These are phyloP conservation scores for Laodelphax striatellus DNA, from an alignment of 1,140 invertebrate species.

Conservation along the genomic window DNA sequence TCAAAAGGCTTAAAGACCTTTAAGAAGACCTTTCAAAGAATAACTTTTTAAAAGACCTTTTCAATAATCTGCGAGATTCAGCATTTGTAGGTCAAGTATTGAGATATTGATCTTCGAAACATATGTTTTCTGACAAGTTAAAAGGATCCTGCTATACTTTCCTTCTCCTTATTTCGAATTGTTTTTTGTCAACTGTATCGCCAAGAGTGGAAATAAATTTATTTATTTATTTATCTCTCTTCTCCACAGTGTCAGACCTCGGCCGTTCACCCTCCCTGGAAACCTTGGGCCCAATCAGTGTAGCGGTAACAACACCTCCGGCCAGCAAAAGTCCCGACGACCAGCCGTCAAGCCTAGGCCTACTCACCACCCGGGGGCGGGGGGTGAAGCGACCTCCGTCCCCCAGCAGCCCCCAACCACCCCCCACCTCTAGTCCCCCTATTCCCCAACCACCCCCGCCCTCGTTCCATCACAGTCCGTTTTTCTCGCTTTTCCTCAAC, in stretches of 20 bases:
- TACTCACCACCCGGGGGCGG: conserved; percentile 14
- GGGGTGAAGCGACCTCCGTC: not conserved
- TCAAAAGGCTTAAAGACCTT: no score
- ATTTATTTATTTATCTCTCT: not conserved
- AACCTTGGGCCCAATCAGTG: conserved; percentile 19
- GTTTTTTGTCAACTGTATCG: no score
- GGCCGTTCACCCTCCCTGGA: conserved; percentile 16
- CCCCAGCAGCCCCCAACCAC: not conserved
- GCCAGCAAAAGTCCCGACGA: conserved; percentile 5
- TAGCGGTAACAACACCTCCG: conserved; percentile 13
- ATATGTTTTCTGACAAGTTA: no score
- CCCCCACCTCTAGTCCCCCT: not conserved
- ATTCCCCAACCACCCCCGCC: conserved; percentile 34
- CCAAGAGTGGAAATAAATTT: no score
- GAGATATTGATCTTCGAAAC: no score
- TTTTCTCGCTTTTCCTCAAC: conserved; percentile 46
- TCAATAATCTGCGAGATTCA: no score
- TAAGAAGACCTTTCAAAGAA: no score
- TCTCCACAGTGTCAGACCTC: conserved; percentile 6
- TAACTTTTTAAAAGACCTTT: no score
- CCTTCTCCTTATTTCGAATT: no score
- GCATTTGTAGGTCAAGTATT: no score
- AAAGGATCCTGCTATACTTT: no score
- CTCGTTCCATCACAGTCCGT: conserved; percentile 33
- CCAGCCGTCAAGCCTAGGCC: conserved; percentile 5